A percentile compares a stretch with the other conserved stretches of the same genome.
These are phyloP conservation scores for Eretmocerus hayati DNA, from an alignment of 2,888 invertebrate species.

Conservation along the genomic window DNA sequence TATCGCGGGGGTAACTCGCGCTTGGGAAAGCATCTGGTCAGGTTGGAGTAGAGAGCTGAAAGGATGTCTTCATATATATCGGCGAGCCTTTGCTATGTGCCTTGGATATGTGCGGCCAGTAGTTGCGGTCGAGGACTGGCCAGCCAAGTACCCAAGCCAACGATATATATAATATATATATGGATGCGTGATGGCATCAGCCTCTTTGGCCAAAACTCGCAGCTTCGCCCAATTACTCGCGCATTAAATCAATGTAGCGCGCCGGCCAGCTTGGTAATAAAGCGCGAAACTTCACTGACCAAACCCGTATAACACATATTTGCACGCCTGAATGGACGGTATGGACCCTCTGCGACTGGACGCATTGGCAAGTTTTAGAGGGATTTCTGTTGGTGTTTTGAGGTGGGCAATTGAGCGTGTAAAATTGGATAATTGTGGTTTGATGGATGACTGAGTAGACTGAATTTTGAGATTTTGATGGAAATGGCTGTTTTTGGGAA, in stretches of 20 bases:
- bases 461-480: too few relatives aligned
- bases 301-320: too few relatives aligned
- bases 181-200: not conserved
- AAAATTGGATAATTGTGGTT: too few relatives aligned
- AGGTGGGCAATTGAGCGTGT: too few relatives aligned
- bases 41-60: too few relatives aligned
- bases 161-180: too few relatives aligned
- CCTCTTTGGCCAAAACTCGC: not conserved
- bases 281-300: conserved; percentile 35
- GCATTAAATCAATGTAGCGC: conserved; percentile 47
- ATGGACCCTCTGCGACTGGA: not conserved
- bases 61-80: too few relatives aligned
- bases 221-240: conserved; percentile 43
- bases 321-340: conserved; percentile 28
- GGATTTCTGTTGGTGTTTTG: too few relatives aligned
- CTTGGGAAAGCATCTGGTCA: too few relatives aligned
- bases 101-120: conserved; percentile 3
- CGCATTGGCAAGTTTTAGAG: not conserved
- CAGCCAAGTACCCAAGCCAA: too few relatives aligned
- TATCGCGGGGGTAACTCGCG: not conserved
- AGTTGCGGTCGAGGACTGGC: conserved; percentile 16
- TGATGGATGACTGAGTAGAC: too few relatives aligned
- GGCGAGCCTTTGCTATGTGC: not conserved
- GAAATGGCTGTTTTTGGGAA: too few relatives aligned
- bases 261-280: conserved; percentile 42